These are phyloP conservation scores for Rhizoglyphus robini DNA, from an alignment of 1,140 invertebrate genomes.

Conservation along the genomic window DNA sequence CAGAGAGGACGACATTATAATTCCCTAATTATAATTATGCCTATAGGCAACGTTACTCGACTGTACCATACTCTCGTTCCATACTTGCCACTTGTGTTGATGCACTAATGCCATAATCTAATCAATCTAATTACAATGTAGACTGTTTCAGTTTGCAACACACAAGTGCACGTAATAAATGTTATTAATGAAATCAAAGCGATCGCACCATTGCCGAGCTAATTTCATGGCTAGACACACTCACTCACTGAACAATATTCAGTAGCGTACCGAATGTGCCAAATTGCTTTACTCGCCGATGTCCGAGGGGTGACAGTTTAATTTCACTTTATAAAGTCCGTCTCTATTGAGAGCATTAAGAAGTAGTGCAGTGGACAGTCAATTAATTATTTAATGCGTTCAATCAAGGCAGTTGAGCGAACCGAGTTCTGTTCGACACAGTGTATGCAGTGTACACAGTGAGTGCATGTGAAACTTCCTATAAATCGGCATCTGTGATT, in stretches of 20 bases:
- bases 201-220: too few species aligned
- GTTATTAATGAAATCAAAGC: too few species aligned
- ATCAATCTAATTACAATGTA: conserved; percentile 10
- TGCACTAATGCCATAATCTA: not conserved
- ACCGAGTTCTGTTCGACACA: too few species aligned
- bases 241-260: not conserved
- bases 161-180: not conserved
- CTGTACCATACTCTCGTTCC: not conserved
- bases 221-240: not conserved
- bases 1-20: too few species aligned
- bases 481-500: too few species aligned
- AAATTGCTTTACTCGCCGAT: conserved; percentile 8
- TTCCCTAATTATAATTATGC: too few species aligned
- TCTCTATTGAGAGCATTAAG: not conserved
- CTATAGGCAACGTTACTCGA: not conserved
- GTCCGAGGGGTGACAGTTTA: conserved; percentile 1
- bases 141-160: not conserved
- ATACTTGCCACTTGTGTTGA: not conserved
- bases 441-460: too few species aligned
- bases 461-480: too few species aligned
- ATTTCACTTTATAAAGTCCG: conserved; percentile 8
- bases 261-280: not conserved
- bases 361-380: not conserved
- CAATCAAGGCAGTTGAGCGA: too few species aligned
- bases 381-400: not conserved